Evolutionary conservation across 1,140 invertebrate genomes (phyloP), one percentile per base, ranked within the genome.

Genomic region (Bicyclus anynana): DNA sequence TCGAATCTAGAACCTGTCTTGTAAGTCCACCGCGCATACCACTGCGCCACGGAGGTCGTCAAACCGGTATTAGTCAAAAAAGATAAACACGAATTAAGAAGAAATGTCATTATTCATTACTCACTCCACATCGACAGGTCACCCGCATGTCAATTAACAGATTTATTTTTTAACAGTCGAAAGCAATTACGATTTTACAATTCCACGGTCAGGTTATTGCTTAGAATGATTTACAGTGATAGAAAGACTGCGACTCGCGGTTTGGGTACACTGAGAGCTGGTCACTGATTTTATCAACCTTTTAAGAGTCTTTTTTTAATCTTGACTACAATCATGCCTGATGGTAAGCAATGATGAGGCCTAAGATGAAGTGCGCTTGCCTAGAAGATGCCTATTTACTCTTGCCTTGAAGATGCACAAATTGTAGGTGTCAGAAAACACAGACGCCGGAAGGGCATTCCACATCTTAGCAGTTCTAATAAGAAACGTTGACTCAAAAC

Each of bases 181-280:
- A 37, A 57, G 46, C 33, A 48, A 51, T 44, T 44, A 44, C 40
- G 40, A 44, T 57, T 50, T 33, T 50, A 48, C 23, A 42, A 50
- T 35, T 50, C 33, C 23, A 48, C 47, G 23, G 46, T 55, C 47
- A 55, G 50, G 44, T 47, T 52, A 48, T 53, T 52, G 53, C 40
- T 62, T 40, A 53, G 27, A 62, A 56, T 62, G 42, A 50, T 57
- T 57, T 62, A 44, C 23, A 57, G 49, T 57, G 44, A 62, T 44
- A 62, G 53, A 60, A 64, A 60, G 40, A 57, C 35, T 52, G 55
- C 38, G 51, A 59, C 46, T 44, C 14, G 29, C 42, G 55, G 58
- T 52, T 53, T 53, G 44, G 17, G 51, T 61, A 33, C 9, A n/a
- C 29, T 33, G 29, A n/a, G 29, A 33, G 29, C 29, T 3, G 10